Evolutionary conservation across 1,140 invertebrate species (phyloP).

Genomic region (Leptopilina boulardi): DNA sequence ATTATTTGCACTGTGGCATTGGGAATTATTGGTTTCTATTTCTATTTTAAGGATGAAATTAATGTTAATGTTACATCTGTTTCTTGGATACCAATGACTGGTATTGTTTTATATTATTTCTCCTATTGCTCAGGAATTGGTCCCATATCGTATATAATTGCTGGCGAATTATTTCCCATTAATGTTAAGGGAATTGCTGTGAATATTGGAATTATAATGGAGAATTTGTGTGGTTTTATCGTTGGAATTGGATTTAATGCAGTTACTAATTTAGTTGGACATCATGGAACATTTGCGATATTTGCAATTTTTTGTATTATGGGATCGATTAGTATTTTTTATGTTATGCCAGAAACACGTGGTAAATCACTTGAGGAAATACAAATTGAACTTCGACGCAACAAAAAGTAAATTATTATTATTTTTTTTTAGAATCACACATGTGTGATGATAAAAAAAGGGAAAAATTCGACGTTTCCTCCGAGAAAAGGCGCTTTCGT

Average conservation of each 20-base stretch:
- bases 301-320: not conserved
- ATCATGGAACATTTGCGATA: not conserved
- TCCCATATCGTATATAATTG: not conserved
- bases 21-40: not conserved
- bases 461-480: constrained; percentile 43
- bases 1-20: not conserved
- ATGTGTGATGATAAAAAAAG: too few species aligned
- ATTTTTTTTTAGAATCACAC: not conserved
- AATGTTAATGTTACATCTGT: not conserved
- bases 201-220: not conserved
- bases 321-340: not conserved
- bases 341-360: not conserved
- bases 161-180: not conserved
- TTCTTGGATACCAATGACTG: not conserved
- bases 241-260: not conserved
- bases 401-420: not conserved
- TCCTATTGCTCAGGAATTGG: not conserved
- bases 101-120: not conserved
- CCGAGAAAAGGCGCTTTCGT: constrained; percentile 38
- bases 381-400: not conserved
- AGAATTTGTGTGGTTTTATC: not conserved
- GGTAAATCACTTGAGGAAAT: constrained; percentile 29
- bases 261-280: not conserved
- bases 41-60: not conserved
- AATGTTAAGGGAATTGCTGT: not conserved